Evolutionary conservation across 2,888 invertebrate species (phyloP), one percentile per base, ranked within the genome.

Genomic region (Cyaniris semiargus): DNA sequence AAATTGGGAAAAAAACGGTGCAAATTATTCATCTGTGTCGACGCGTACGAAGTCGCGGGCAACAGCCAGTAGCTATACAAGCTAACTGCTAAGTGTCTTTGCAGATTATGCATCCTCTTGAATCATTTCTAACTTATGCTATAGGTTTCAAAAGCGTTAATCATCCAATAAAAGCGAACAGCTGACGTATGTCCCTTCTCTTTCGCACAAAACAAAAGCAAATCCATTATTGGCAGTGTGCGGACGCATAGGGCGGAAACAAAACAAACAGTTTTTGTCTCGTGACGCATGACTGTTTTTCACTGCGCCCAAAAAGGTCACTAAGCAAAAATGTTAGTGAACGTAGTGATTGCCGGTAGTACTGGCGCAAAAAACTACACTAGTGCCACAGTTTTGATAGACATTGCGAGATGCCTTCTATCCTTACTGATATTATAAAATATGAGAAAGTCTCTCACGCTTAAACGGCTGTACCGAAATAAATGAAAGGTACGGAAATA

Each of bases 221-320:
- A 70, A 56, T 76, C 21, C 44, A 56, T n/a, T n/a, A 53, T 48
- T 78, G 27, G 53, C 31, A 31, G n/a, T 56, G 66, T 31, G 21
- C 23, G 27, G 15, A 31, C 66, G 27, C 27, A 66, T 31, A 66
- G 66, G 27, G 15, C 66, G 66, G 66, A 66, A 66, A 66, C 66
- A 31, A 60, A 60, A 58, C 23, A 60, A 60, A 27, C 66, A 66
- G 66, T 31, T 27, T 60, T 15, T 66, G 27, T 66, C 27, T 66
- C 66, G 31, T 66, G 66, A 18, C 66, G 66, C 66, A 66, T 66
- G 66, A 27, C 66, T 13, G 66, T 66, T 66, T 66, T 66, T 66
- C 27, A 66, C 27, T 66, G 27, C 27, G 15, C 15, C 66, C 15
- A 66, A 66, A 66, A 66, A 66, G 66, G 27, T 31, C 27, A 18